These are phyloP conservation scores for Heliconius erato DNA, from an alignment of 2,888 invertebrate species.

Conservation along the genomic window DNA sequence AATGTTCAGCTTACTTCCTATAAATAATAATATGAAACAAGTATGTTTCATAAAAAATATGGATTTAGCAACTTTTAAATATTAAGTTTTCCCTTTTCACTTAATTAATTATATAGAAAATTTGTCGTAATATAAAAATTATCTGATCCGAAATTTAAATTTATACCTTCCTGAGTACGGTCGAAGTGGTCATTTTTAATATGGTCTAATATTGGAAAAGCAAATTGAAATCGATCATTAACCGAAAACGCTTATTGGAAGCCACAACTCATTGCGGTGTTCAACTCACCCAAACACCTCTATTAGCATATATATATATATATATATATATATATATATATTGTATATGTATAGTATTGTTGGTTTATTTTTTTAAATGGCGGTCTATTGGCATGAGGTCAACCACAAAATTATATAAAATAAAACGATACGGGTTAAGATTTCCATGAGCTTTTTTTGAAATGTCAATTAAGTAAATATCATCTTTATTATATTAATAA, in stretches of 20 bases:
- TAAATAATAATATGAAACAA: too few relatives aligned
- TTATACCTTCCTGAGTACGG: background rate
- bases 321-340: too few relatives aligned
- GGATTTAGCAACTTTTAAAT: too few relatives aligned
- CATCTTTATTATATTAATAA: too few relatives aligned
- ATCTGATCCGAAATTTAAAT: background rate
- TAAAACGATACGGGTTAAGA: background rate
- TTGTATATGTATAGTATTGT: background rate
- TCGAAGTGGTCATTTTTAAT: conserved; percentile 26
- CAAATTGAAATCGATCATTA: conserved; percentile 23
- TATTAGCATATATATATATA: conserved; percentile 9
- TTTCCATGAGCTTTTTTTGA: too few relatives aligned
- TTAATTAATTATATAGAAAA: background rate
- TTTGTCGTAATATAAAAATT: background rate
- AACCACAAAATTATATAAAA: background rate
- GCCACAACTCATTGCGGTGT: conserved; percentile 21
- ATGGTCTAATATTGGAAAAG: background rate
- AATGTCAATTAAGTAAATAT: too few relatives aligned
- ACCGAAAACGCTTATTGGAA: conserved; percentile 14
- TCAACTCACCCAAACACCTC: background rate
- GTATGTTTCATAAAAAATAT: too few relatives aligned
- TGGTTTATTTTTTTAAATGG: background rate
- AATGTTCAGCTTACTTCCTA: too few relatives aligned
- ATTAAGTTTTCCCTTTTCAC: background rate
- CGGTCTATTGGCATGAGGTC: background rate